phyloP scores from a whole-genome alignment of 2,888 invertebrate genomes.

The Clitarchus hookeri region DNA sequence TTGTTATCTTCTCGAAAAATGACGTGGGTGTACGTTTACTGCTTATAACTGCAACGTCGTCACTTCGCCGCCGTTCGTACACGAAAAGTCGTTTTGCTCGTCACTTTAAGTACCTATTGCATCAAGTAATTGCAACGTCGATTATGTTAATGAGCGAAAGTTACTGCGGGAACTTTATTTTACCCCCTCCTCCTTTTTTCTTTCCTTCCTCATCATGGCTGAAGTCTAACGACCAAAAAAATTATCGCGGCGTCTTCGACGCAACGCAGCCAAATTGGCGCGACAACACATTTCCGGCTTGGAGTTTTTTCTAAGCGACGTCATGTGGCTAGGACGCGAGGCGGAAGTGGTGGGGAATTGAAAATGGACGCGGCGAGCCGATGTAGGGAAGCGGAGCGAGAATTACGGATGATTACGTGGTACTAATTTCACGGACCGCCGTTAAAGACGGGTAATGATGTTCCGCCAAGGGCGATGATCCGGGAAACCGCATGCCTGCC shows the following conservation, averaged over 20 bases:
- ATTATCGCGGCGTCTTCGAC: neutral
- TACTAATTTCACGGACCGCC: conserved; percentile 2
- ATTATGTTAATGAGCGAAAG: neutral
- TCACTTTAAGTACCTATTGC: neutral
- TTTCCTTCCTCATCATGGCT: too few species aligned
- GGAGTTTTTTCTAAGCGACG: neutral
- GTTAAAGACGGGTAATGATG: neutral
- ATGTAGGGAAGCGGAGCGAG: neutral
- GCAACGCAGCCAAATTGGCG: neutral
- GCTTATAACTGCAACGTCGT: neutral
- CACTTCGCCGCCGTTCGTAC: neutral
- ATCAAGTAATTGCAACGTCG: conserved; percentile 2
- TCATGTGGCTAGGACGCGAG: neutral
- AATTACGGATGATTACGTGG: neutral
- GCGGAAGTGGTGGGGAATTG: neutral
- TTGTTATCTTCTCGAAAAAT: neutral
- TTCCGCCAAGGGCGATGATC: neutral
- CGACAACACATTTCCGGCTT: neutral
- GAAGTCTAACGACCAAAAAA: neutral
- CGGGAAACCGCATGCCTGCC: neutral
- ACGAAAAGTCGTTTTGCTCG: neutral
- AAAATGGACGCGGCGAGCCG: neutral
- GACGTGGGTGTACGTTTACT: neutral
- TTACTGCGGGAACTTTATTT: neutral
- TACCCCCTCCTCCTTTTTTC: neutral